Evolutionary conservation across 1,140 invertebrate genomes (phyloP), one percentile per base, ranked within the genome.

Genomic region (Cotesia typhae): DNA sequence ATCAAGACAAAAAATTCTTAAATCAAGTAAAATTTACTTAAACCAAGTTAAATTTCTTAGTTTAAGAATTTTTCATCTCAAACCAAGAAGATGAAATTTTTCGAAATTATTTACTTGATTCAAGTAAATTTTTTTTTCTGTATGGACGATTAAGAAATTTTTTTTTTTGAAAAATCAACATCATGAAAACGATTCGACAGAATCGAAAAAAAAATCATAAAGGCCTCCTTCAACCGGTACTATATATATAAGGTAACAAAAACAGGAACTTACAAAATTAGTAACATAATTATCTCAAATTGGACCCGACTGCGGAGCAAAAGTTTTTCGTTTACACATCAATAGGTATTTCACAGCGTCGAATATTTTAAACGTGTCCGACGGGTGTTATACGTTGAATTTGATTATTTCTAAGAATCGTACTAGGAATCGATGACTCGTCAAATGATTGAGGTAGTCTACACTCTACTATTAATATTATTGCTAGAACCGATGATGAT

Each of bases 351-450:
- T 28, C 28, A 37, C 35, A 63, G 28, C 47, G 28, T 55, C 66
- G 28, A 20, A n/a, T 53, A 55, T 67, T 17, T 55, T 51, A 51
- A 41, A 53, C 66, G 52, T n/a, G 66, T 67, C 38, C 64, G 57
- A 17, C 57, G 14, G 20, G 20, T 14, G 12, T 14, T 59, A 59
- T 17, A 55, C 3, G 14, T 59, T 59, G 38, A 51, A 41, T 65
- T 65, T 37, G 63, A 55, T 67, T 67, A 67, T 67, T 67, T 67
- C 66, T 35, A 28, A 36, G 66, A 67, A 67, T 67, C 52, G 12
- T 6, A 63, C 60, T 36, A 12, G 53, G 53, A 14, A 53, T 51
- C 47, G 53, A 37, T 65, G 63, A 65, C 38, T 65, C 63, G 63
- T 37, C 36, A 65, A 65, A 65, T 37, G 41, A 37, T 28, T 7